Evolutionary conservation across 1,140 invertebrate species (phyloP).

Genomic region (Charaxes varanes): DNA sequence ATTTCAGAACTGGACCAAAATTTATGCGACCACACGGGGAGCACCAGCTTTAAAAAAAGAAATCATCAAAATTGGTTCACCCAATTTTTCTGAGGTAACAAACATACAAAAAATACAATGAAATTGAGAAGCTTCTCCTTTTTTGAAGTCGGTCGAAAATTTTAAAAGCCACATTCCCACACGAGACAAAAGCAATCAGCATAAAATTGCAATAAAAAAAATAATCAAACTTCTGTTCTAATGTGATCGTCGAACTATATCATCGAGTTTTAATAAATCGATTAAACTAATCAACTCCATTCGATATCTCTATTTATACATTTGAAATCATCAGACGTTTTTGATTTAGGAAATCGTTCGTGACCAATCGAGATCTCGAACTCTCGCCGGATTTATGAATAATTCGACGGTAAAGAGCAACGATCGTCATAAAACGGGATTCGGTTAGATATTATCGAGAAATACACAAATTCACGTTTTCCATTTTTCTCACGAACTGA

Average conservation of each 20-base stretch:
- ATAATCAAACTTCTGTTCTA: conserved; percentile 5
- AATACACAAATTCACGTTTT: conserved; percentile 28
- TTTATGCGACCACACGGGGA: no score
- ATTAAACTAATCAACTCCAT: conserved; percentile 11
- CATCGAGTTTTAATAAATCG: conserved; percentile 17
- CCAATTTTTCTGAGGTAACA: no score
- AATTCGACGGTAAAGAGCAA: conserved; percentile 33
- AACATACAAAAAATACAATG: no score
- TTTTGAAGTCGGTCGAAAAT: no score
- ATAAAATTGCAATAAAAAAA: conserved; percentile 1
- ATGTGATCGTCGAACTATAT: conserved; percentile 7
- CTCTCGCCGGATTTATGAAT: conserved; percentile 41
- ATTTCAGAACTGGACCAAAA: no score
- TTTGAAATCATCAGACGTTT: conserved; percentile 1
- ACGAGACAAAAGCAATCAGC: conserved; percentile 1
- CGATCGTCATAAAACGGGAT: conserved; percentile 28
- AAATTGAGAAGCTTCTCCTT: no score
- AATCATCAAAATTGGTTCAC: conserved; percentile 1
- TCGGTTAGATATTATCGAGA: conserved; percentile 25
- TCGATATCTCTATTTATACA: conserved; percentile 20
- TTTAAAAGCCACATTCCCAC: no score
- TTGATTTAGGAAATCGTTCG: conserved; percentile 23
- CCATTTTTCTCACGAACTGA: conserved; percentile 31
- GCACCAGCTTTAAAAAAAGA: no score
- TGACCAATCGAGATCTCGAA: conserved; percentile 38